phyloP scores from a whole-genome alignment of 2,888 invertebrate genomes.

The Tillus elongatus region DNA sequence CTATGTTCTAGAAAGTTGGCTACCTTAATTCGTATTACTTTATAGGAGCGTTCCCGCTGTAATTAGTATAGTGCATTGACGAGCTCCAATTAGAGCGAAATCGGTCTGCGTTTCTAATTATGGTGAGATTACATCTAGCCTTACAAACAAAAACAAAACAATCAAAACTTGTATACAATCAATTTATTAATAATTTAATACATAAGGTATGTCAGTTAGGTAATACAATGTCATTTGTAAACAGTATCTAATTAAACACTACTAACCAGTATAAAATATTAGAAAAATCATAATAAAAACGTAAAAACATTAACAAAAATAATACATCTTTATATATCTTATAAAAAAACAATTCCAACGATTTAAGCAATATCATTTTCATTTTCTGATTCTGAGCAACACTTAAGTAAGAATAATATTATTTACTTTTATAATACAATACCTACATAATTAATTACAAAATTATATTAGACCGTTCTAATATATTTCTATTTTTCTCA shows the following conservation, averaged over 20 bases:
- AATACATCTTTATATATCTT: constrained; percentile 13
- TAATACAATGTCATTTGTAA: not conserved
- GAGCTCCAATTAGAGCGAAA: too few relatives aligned
- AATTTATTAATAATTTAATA: too few relatives aligned
- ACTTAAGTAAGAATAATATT: constrained; percentile 9
- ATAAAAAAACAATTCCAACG: constrained; percentile 14
- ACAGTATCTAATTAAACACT: too few relatives aligned
- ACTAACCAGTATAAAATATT: constrained; percentile 14
- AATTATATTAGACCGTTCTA: constrained; percentile 15
- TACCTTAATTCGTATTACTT: too few relatives aligned
- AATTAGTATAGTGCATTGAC: too few relatives aligned
- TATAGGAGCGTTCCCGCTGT: too few relatives aligned
- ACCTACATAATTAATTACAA: constrained; percentile 13
- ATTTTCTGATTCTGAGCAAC: constrained; percentile 13
- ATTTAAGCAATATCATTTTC: constrained; percentile 9
- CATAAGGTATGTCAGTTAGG: not conserved
- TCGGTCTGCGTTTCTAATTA: too few relatives aligned
- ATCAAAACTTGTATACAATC: too few relatives aligned
- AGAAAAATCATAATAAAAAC: constrained; percentile 14
- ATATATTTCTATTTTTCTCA: constrained; percentile 10
- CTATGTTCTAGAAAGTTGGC: too few relatives aligned
- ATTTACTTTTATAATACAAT: constrained; percentile 12
- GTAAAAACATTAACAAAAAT: constrained; percentile 15
- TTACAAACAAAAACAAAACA: too few relatives aligned
- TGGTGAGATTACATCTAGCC: too few relatives aligned